Percentiles rank a stretch among this genome's conserved stretches.
These are phyloP conservation scores for Serripes groenlandicus DNA, from an alignment of 2,888 invertebrate species.

Conservation along the genomic window DNA sequence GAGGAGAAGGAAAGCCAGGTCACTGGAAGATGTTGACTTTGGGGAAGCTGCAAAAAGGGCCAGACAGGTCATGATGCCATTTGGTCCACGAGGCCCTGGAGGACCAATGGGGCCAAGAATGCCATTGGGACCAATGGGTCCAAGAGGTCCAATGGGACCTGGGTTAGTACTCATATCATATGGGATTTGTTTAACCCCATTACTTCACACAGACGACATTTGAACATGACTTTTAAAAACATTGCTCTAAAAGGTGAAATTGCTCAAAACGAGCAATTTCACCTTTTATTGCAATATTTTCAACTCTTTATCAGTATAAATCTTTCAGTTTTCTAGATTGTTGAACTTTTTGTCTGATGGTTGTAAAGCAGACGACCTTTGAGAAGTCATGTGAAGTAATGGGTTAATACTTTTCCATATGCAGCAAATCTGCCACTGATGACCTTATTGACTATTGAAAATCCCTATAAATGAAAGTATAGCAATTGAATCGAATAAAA, in stretches of 20 bases:
- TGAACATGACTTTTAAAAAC: too few species aligned
- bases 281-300: neutral
- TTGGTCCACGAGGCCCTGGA: slow-evolving; percentile 50
- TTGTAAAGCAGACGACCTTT: too few species aligned
- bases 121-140: slow-evolving; percentile 51
- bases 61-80: slow-evolving; percentile 49
- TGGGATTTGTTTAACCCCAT: too few species aligned
- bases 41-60: slow-evolving; percentile 81
- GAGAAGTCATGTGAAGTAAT: neutral
- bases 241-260: neutral
- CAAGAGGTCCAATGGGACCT: slow-evolving; percentile 54
- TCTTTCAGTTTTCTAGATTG: too few species aligned
- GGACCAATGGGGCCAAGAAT: slow-evolving; percentile 58
- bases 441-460: too few species aligned
- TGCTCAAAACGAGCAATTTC: neutral
- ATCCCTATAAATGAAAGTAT: too few species aligned
- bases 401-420: too few species aligned
- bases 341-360: too few species aligned
- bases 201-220: too few species aligned
- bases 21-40: slow-evolving; percentile 79
- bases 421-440: too few species aligned
- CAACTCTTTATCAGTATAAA: neutral
- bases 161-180: too few species aligned
- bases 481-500: too few species aligned
- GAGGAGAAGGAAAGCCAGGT: slow-evolving; percentile 61